Evolutionary conservation across 2,888 invertebrate genomes (phyloP), one percentile per base, ranked within the genome.

Genomic region (Mongoloraphidia duomilia): DNA sequence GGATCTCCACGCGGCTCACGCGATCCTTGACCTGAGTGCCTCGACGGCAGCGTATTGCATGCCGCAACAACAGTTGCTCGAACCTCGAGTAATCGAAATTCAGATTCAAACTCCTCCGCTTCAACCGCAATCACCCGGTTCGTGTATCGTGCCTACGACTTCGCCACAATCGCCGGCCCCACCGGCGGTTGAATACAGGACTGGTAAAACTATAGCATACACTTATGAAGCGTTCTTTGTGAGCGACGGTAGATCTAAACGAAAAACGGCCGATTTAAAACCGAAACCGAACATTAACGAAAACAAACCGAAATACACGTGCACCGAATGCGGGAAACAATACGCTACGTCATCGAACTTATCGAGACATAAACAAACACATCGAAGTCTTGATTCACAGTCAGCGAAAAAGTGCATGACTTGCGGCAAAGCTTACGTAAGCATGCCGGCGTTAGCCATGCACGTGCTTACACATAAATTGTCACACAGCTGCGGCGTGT

Each of bases 361-460:
- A 46, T 89, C 89, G 44, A 76, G 89, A 53, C 90, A 90, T 70
- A 91, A 90, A 67, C 91, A 92, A 68, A 92, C 91, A 1, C 92
- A 92, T 65, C 77, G 91, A 35, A 90, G 91, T 61, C 75, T 95
- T 44, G 95, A 96, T 72, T 92, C 92, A 33, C 84, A 88, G 60
- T 80, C 89, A 52, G 95, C 95, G 44, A 93, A 93, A 68, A 88
- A 90, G 61, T 96, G 95, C 67, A 85, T 86, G 58, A 90, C 91
- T 56, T 96, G 95, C 68, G 89, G 90, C 56, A 93, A 95, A 68
- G 90, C 92, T 3, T 96, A 96, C 70, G 95, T 96, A 44, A 90
- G 90, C 55, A 96, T 96, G 94, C 95, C 95, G 0, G 95, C 95
- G 1, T 75, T 95, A 50, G 91, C 94, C 41, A 94, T 90, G 85